Conservation (phyloP, 2,797 vertebrate species). For the Molothrus ater region DNA sequence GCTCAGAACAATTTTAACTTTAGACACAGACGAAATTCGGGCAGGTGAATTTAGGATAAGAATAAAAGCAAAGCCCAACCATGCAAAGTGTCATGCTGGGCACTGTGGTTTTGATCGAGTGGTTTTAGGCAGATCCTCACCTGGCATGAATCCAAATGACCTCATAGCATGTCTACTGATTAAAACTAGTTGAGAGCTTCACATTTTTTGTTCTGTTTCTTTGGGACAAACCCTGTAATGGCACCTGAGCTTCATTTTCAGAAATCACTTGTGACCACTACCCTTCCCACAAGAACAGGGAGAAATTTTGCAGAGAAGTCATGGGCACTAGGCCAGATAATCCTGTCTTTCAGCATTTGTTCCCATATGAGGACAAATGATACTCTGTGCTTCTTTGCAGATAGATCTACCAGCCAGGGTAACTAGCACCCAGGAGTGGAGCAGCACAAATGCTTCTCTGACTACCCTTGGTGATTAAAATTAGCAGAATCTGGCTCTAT, state of each 20-base stretch:
- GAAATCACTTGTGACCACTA: neutral
- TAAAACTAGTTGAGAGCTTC: neutral
- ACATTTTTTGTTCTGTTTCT: neutral
- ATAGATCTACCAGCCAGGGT: neutral
- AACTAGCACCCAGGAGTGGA: neutral
- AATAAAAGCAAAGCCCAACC: neutral
- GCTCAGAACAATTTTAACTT: neutral
- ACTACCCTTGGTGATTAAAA: neutral
- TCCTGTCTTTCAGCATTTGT: neutral
- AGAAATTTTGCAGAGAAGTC: neutral
- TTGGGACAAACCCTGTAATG: neutral
- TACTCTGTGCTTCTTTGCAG: neutral
- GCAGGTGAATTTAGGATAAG: neutral
- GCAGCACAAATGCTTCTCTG: neutral
- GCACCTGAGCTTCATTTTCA: neutral
- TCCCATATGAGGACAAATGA: neutral
- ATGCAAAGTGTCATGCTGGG: neutral
- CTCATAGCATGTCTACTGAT: neutral
- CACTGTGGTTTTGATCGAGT: neutral
- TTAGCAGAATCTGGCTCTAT: neutral
- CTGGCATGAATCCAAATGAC: neutral
- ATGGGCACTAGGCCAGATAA: neutral
- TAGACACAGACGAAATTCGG: neutral
- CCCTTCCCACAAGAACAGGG: neutral
- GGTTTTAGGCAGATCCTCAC: neutral